phyloP scores from a whole-genome alignment of 2,797 vertebrate species.

The Melanogrammus aeglefinus region DNA sequence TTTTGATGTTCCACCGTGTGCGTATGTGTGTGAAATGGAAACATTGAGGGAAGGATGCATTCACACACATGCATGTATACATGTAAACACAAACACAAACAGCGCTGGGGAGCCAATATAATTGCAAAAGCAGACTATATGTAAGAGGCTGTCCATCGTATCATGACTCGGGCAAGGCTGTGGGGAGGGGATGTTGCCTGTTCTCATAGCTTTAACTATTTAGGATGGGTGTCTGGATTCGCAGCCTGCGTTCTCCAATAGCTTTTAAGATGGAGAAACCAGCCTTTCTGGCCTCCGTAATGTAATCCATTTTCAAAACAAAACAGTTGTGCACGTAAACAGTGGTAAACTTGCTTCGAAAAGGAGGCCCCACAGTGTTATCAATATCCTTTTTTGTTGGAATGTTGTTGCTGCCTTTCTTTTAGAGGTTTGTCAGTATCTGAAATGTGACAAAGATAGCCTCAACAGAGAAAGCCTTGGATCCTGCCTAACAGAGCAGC shows the following conservation, averaged over 20 bases:
- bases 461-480: conserved; percentile 4
- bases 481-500: conserved; percentile 11
- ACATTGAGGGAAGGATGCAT: not conserved
- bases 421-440: no score
- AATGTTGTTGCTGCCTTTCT: no score
- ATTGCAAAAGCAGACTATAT: conserved; percentile 37
- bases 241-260: not conserved
- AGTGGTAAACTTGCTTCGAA: no score
- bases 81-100: not conserved
- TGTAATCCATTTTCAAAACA: not conserved
- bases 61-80: not conserved
- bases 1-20: conserved; percentile 16
- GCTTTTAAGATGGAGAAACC: not conserved
- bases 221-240: not conserved
- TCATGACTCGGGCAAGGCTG: not conserved
- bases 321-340: not conserved
- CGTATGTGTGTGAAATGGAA: not conserved
- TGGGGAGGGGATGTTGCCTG: conserved; percentile 21
- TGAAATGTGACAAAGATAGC: not conserved
- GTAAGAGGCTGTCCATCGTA: conserved; percentile 41
- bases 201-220: conserved; percentile 20
- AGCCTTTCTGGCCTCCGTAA: not conserved
- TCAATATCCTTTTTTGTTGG: not conserved
- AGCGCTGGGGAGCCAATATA: conserved; percentile 35
- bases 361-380: conserved; percentile 10